A percentile compares a stretch with the other conserved stretches of the same genome.
Conservation (phyloP, 2,113 vertebrate species). For the Archocentrus centrarchus region DNA sequence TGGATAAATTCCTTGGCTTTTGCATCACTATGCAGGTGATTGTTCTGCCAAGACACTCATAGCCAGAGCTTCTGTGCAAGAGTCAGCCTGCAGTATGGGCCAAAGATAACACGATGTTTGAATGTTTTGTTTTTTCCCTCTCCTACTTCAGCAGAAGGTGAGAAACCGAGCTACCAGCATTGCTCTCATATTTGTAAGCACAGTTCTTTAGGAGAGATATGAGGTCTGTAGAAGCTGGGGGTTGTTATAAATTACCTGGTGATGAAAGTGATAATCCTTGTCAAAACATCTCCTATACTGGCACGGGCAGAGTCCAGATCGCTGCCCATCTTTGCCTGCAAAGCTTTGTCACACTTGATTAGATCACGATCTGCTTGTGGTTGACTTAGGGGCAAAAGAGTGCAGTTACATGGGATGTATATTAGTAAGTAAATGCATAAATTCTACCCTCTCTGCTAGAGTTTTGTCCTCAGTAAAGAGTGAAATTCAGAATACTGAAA, state of each 20-base stretch:
- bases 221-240: conserved; percentile 75
- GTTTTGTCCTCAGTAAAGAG: background rate
- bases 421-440: conserved; percentile 53
- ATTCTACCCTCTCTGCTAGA: accelerated
- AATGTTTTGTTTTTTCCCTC: conserved; percentile 62
- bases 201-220: conserved; percentile 79
- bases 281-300: conserved; percentile 82
- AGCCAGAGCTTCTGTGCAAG: conserved; percentile 60
- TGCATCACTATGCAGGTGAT: conserved; percentile 72
- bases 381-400: conserved; percentile 76
- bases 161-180: conserved; percentile 85
- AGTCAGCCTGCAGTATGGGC: conserved; percentile 77
- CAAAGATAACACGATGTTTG: conserved; percentile 76
- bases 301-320: conserved; percentile 74
- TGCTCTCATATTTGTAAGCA: conserved; percentile 79
- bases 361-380: conserved; percentile 82
- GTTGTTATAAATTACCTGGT: conserved; percentile 84
- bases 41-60: conserved; percentile 63
- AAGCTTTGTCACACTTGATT: conserved; percentile 81
- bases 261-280: conserved; percentile 84
- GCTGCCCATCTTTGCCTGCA: conserved; percentile 71
- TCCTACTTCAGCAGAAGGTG: conserved; percentile 78
- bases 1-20: conserved; percentile 64
- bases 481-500: background rate
- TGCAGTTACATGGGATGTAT: conserved; percentile 66